Conservation (phyloP, 2,888 invertebrate species). For the Pseudococcus jackbeardsleyi region DNA sequence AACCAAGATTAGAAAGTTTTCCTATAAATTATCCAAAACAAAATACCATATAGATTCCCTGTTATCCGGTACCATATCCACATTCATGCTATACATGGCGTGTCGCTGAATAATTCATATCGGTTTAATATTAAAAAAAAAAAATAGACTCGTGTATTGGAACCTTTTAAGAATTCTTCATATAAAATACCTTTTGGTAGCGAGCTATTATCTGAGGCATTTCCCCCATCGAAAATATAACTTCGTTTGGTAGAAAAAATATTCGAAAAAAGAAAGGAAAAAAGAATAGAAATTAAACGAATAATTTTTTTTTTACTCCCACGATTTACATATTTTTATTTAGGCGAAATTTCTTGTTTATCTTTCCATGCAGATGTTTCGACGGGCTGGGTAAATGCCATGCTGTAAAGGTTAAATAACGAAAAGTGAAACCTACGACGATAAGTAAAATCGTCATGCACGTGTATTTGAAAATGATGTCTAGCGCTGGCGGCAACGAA, state of each 20-base stretch:
- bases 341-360: neutral
- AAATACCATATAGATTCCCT: neutral
- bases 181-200: slow-evolving; percentile 52
- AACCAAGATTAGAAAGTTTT: slow-evolving; percentile 49
- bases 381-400: too few species aligned
- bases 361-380: slow-evolving; percentile 4
- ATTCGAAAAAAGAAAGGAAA: neutral
- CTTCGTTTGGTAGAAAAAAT: slow-evolving; percentile 4
- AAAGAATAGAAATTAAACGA: slow-evolving; percentile 10
- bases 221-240: neutral
- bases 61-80: slow-evolving; percentile 8
- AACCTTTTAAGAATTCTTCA: slow-evolving; percentile 48
- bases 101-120: slow-evolving; percentile 61
- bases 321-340: slow-evolving; percentile 11
- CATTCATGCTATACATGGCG: neutral
- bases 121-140: slow-evolving; percentile 54
- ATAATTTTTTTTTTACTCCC: slow-evolving; percentile 4
- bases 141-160: slow-evolving; percentile 57
- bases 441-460: too few species aligned
- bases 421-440: too few species aligned
- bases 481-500: too few species aligned
- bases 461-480: too few species aligned
- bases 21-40: slow-evolving; percentile 43
- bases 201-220: slow-evolving; percentile 33
- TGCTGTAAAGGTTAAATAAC: neutral